Conservation (phyloP, 2,113 vertebrate genomes). For the Stigmatopora argus region DNA sequence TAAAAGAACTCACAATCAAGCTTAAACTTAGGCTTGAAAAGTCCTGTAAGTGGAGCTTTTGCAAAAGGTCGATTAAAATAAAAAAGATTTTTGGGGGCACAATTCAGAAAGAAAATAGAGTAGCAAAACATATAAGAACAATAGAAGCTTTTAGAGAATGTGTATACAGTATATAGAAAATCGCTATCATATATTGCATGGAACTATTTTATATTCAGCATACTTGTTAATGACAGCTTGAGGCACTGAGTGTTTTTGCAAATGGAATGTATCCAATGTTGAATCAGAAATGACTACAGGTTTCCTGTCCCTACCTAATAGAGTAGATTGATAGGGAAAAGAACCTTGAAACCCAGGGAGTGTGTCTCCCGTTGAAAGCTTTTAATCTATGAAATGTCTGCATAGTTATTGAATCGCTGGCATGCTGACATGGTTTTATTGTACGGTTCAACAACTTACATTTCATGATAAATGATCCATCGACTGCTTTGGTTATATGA, state of each 20-base stretch:
- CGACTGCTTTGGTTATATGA: not conserved
- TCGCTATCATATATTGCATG: too few relatives aligned
- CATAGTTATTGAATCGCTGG: conserved; percentile 14
- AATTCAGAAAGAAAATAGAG: too few relatives aligned
- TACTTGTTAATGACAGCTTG: too few relatives aligned
- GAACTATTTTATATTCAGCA: too few relatives aligned
- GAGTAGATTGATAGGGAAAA: conserved; percentile 40
- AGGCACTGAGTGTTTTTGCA: not conserved
- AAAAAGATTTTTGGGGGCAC: too few relatives aligned
- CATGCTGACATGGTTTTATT: not conserved
- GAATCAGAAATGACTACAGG: conserved; percentile 28
- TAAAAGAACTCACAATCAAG: too few relatives aligned
- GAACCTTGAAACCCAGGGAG: conserved; percentile 29
- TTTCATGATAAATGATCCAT: not conserved
- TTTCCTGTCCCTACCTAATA: conserved; percentile 32
- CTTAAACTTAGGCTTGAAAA: too few relatives aligned
- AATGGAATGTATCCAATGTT: conserved; percentile 9
- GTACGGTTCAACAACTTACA: conserved; percentile 6
- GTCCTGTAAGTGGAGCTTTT: too few relatives aligned
- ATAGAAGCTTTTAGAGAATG: too few relatives aligned
- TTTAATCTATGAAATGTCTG: conserved; percentile 15
- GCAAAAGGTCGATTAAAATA: too few relatives aligned
- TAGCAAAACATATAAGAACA: too few relatives aligned
- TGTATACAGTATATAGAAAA: too few relatives aligned
- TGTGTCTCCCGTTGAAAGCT: not conserved